Percentiles rank a stretch among this genome's conserved stretches.
These are phyloP conservation scores for Drosophila chauvacae DNA, from an alignment of 1,140 invertebrate species.

Conservation along the genomic window DNA sequence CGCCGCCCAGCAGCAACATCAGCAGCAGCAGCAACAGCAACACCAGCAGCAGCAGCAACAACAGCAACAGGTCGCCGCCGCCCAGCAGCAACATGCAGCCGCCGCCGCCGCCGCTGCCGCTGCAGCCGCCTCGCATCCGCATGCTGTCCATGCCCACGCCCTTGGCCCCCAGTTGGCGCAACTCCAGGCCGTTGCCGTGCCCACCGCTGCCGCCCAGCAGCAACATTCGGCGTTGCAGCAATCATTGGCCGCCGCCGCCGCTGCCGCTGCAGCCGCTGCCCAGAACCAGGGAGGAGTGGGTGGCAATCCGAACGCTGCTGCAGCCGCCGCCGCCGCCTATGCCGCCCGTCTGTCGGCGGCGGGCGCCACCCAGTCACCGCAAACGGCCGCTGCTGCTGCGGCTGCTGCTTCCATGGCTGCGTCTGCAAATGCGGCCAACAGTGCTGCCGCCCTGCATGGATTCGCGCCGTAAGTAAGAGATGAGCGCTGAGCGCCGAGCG, in stretches of 20 bases:
- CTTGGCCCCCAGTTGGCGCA: slow-evolving; percentile 62
- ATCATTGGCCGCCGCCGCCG: slow-evolving; percentile 61
- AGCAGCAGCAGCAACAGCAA: slow-evolving; percentile 71
- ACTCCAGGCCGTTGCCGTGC: slow-evolving; percentile 68
- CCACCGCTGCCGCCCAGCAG: slow-evolving; percentile 53
- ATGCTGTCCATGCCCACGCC: slow-evolving; percentile 64
- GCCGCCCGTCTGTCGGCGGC: slow-evolving; percentile 86
- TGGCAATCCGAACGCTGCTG: slow-evolving; percentile 57
- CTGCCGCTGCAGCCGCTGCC: slow-evolving; percentile 56
- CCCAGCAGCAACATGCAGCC: slow-evolving; percentile 62
- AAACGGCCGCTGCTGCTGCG: slow-evolving; percentile 86
- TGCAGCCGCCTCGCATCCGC: slow-evolving; percentile 57
- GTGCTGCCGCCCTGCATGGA: slow-evolving; percentile 89
- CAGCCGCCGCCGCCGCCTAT: slow-evolving; percentile 83
- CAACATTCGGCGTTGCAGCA: slow-evolving; percentile 67
- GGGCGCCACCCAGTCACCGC: slow-evolving; percentile 86
- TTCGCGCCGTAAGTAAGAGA: slow-evolving; percentile 91
- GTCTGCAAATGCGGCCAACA: slow-evolving; percentile 89
- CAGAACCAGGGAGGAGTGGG: slow-evolving; percentile 60
- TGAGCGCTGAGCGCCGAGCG: slow-evolving; percentile 5
- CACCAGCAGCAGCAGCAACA: slow-evolving; percentile 50
- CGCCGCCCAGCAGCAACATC: slow-evolving; percentile 55
- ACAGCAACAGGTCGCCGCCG: slow-evolving; percentile 59
- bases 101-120: slow-evolving; percentile 61
- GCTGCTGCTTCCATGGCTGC: slow-evolving; percentile 87